These are phyloP conservation scores for Hydractinia echinata DNA, from an alignment of 30 jellyfish, hydroid and myxozoan species.

Conservation along the genomic window DNA sequence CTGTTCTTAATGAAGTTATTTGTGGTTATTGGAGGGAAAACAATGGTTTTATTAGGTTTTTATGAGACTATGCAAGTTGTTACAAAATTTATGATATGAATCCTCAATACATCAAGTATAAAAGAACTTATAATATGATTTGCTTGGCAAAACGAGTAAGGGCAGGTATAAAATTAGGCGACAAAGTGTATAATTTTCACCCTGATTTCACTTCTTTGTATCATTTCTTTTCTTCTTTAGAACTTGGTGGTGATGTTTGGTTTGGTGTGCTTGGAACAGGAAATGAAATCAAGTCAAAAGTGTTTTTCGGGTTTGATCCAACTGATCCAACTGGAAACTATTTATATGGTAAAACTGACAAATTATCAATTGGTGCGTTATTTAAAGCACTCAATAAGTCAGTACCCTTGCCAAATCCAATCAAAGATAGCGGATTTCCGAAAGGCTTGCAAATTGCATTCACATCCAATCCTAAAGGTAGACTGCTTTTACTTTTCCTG, in stretches of 20 bases:
- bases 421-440: slow-evolving; percentile 71
- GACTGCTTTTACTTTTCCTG: not conserved
- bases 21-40: too few species aligned
- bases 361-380: slow-evolving; percentile 39
- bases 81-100: too few species aligned
- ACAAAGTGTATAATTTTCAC: not conserved
- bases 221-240: slow-evolving; percentile 13
- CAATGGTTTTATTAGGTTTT: too few species aligned
- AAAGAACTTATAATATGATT: too few species aligned
- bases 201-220: not conserved
- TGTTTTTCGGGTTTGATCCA: slow-evolving; percentile 57
- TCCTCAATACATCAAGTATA: too few species aligned
- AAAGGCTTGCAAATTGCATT: slow-evolving; percentile 75
- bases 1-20: too few species aligned
- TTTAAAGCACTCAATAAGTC: slow-evolving; percentile 58
- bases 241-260: slow-evolving; percentile 58
- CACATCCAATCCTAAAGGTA: slow-evolving; percentile 70
- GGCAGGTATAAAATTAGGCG: too few species aligned
- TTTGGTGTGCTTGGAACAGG: slow-evolving; percentile 70
- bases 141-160: not conserved
- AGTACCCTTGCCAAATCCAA: slow-evolving; percentile 46
- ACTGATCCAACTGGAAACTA: slow-evolving; percentile 47
- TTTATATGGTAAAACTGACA: slow-evolving; percentile 58
- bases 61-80: too few species aligned
- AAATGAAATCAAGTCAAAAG: slow-evolving; percentile 58